Conservation (phyloP, 2,888 invertebrate species). For the Aromia moschata region DNA sequence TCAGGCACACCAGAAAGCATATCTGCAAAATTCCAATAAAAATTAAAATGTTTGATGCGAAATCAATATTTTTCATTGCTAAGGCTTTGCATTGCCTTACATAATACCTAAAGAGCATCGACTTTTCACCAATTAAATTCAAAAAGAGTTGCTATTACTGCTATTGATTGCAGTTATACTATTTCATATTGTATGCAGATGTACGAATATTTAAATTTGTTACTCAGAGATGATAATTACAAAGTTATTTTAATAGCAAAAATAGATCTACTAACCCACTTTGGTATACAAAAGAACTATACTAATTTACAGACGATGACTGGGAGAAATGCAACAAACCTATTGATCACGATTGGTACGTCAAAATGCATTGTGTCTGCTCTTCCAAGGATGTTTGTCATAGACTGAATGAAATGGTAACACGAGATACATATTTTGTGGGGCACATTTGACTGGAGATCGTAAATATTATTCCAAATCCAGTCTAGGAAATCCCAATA, state of each 20-base stretch:
- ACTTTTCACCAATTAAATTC: too few relatives aligned
- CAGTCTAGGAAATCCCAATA: not conserved
- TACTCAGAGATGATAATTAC: not conserved
- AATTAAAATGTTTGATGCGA: too few relatives aligned
- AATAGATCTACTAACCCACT: conserved; percentile 25
- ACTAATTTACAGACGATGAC: conserved; percentile 32
- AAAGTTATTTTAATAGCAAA: not conserved
- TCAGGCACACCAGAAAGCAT: too few relatives aligned
- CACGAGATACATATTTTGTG: conserved; percentile 4
- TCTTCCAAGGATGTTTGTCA: conserved; percentile 24
- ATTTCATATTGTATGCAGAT: too few relatives aligned
- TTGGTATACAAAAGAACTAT: conserved; percentile 22
- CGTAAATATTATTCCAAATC: not conserved
- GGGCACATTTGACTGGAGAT: conserved; percentile 1
- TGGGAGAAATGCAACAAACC: conserved; percentile 26
- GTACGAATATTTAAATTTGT: not conserved
- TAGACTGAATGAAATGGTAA: conserved; percentile 6
- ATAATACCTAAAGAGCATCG: too few relatives aligned
- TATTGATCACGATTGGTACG: conserved; percentile 28
- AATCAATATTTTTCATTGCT: too few relatives aligned
- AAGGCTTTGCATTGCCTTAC: too few relatives aligned
- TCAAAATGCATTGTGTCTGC: conserved; percentile 22
- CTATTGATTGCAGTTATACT: too few relatives aligned
- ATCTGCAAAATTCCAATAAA: too few relatives aligned
- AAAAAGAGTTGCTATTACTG: too few relatives aligned